Percentiles rank a stretch among this genome's conserved stretches.
Conservation (phyloP, 1,140 invertebrate species). For the Hormaphis cornu region DNA sequence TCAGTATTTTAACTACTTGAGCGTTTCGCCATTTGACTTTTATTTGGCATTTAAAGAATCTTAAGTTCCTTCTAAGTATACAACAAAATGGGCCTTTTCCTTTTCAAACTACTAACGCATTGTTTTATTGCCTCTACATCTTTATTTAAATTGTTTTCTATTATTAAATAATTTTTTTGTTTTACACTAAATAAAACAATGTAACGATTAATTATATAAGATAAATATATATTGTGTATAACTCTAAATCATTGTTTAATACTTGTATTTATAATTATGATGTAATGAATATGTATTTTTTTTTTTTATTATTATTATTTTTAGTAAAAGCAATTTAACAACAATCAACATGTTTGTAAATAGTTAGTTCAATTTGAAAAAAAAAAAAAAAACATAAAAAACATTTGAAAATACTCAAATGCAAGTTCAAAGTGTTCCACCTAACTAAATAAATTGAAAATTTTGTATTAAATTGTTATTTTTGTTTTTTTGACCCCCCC, state of each 20-base stretch:
- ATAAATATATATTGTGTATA: constrained; percentile 12
- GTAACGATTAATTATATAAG: constrained; percentile 16
- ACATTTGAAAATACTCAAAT: constrained; percentile 7
- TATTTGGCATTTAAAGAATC: constrained; percentile 26
- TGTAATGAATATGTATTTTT: neutral
- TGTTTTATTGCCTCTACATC: constrained; percentile 20
- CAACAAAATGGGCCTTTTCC: constrained; percentile 23
- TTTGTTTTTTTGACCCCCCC: too few species aligned
- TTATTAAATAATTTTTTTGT: neutral
- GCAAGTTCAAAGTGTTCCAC: constrained; percentile 19
- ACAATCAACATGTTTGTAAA: constrained; percentile 26
- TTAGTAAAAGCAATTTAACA: constrained; percentile 26
- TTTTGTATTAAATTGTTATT: constrained; percentile 3
- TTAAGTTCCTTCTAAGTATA: constrained; percentile 26
- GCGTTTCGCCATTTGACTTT: constrained; percentile 23
- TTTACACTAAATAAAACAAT: constrained; percentile 6
- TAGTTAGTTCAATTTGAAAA: constrained; percentile 32
- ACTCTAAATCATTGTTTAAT: neutral
- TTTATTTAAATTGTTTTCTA: constrained; percentile 15
- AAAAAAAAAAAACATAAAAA: neutral
- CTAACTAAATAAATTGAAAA: constrained; percentile 27
- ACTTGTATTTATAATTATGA: neutral
- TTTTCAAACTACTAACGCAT: constrained; percentile 15
- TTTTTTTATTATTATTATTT: too few species aligned
- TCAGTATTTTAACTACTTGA: constrained; percentile 30